Conservation (phyloP, 1,140 invertebrate genomes). For the Frieseomelitta varia region DNA sequence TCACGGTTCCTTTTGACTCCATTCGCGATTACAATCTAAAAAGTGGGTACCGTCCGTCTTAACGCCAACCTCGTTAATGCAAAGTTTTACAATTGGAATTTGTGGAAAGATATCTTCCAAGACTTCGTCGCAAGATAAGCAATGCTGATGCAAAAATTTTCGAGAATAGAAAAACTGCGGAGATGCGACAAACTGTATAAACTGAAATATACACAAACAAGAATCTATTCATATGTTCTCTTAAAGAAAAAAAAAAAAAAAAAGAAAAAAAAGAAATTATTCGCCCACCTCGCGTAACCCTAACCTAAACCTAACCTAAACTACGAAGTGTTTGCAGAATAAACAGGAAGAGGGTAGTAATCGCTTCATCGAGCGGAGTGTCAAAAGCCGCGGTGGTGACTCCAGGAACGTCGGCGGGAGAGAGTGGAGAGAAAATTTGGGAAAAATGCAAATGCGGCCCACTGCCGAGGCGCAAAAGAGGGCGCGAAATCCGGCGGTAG, state of each 20-base stretch:
- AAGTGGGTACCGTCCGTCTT: slow-evolving; percentile 16
- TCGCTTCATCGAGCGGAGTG: slow-evolving; percentile 6
- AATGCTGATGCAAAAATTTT: no score
- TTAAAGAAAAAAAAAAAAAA: background rate
- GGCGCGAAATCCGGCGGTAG: slow-evolving; percentile 48
- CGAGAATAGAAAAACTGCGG: no score
- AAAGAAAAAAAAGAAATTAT: background rate
- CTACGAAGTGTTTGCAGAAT: background rate
- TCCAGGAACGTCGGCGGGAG: background rate
- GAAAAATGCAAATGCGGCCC: slow-evolving; percentile 60
- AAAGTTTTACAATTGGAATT: background rate
- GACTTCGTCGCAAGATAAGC: no score
- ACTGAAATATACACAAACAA: no score
- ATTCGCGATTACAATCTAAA: slow-evolving; percentile 33
- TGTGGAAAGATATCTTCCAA: no score
- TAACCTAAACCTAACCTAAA: no score
- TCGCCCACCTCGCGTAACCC: background rate
- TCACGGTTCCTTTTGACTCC: background rate
- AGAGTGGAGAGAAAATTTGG: slow-evolving; percentile 46
- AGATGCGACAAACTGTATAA: no score
- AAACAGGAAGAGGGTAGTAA: slow-evolving; percentile 12
- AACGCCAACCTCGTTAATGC: slow-evolving; percentile 25
- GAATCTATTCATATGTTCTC: background rate
- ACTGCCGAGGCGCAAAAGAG: slow-evolving; percentile 59
- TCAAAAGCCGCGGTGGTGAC: background rate